These are phyloP conservation scores for Mus spicilegus DNA, from an alignment of 2,113 vertebrate species.

Conservation along the genomic window DNA sequence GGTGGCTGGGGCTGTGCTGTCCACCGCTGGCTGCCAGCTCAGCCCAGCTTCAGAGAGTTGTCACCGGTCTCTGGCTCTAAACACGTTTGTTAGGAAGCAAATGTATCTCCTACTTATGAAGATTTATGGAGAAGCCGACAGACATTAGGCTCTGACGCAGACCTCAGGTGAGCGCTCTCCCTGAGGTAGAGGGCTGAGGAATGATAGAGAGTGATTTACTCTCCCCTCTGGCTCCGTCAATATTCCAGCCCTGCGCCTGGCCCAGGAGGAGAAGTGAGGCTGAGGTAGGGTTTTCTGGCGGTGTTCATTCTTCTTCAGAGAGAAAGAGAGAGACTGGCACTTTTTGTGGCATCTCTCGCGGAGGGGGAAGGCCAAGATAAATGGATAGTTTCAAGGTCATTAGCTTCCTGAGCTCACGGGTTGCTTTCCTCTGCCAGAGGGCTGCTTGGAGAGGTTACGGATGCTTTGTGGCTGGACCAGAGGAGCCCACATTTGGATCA, in stretches of 20 bases:
- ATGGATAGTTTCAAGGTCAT: slow-evolving; percentile 89
- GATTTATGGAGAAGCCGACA: slow-evolving; percentile 79
- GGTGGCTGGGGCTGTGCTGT: background rate
- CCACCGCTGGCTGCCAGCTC: slow-evolving; percentile 59
- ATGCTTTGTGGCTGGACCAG: slow-evolving; percentile 84
- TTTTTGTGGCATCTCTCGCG: slow-evolving; percentile 84
- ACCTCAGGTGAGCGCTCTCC: slow-evolving; percentile 69
- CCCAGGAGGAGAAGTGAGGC: slow-evolving; percentile 60
- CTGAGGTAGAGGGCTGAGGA: slow-evolving; percentile 6
- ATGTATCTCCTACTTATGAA: slow-evolving; percentile 77
- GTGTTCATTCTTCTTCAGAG: slow-evolving; percentile 78
- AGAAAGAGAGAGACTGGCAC: slow-evolving; percentile 80
- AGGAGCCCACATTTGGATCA: slow-evolving; percentile 83
- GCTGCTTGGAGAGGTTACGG: slow-evolving; percentile 84
- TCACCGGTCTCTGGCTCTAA: slow-evolving; percentile 65
- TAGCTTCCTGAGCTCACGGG: slow-evolving; percentile 84
- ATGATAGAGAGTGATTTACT: slow-evolving; percentile 65
- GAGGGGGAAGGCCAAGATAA: slow-evolving; percentile 87
- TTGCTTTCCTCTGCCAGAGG: slow-evolving; percentile 84
- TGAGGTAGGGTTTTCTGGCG: slow-evolving; percentile 69
- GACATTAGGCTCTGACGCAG: slow-evolving; percentile 65
- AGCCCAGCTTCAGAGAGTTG: slow-evolving; percentile 48
- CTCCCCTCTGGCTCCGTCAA: slow-evolving; percentile 39
- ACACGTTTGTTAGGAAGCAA: slow-evolving; percentile 71
- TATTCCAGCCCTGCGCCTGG: slow-evolving; percentile 59